phyloP scores from a whole-genome alignment of 2,113 vertebrate genomes.

The Aythya baeri region DNA sequence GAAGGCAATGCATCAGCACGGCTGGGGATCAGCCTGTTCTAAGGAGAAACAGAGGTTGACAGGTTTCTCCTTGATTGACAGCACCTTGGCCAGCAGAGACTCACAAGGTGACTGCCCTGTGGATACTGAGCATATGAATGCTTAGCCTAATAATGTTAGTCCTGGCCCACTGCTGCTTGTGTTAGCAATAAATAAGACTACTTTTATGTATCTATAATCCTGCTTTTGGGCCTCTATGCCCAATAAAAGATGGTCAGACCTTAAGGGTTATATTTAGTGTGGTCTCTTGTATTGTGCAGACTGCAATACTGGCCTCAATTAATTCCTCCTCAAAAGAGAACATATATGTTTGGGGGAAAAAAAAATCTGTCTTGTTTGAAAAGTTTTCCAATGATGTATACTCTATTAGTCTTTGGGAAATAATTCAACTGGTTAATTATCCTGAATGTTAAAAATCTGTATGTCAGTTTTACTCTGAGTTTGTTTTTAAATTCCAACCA shows the following conservation, averaged over 20 bases:
- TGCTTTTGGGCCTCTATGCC: not conserved
- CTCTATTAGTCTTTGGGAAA: slow-evolving; percentile 13
- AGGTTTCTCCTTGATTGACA: slow-evolving; percentile 1
- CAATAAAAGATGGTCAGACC: not conserved
- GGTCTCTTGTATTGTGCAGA: not conserved
- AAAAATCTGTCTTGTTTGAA: not conserved
- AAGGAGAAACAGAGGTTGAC: slow-evolving; percentile 8
- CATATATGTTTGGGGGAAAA: not conserved
- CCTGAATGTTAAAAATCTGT: not conserved
- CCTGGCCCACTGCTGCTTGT: not conserved
- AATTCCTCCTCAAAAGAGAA: slow-evolving; percentile 20
- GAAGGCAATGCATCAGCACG: not conserved
- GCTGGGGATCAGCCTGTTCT: not conserved
- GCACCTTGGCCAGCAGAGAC: slow-evolving; percentile 35
- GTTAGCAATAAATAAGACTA: not conserved
- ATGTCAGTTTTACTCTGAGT: not conserved
- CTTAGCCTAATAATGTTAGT: slow-evolving; percentile 32
- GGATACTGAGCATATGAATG: slow-evolving; percentile 35
- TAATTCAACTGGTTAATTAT: slow-evolving; percentile 28
- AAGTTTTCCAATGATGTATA: not conserved
- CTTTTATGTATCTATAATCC: not conserved
- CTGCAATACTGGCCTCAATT: not conserved
- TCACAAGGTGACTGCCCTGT: not conserved
- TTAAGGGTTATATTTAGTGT: not conserved
- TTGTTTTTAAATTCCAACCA: slow-evolving; percentile 18